phyloP scores from a whole-genome alignment of 2,113 vertebrate genomes.

The Theristicus caerulescens region DNA sequence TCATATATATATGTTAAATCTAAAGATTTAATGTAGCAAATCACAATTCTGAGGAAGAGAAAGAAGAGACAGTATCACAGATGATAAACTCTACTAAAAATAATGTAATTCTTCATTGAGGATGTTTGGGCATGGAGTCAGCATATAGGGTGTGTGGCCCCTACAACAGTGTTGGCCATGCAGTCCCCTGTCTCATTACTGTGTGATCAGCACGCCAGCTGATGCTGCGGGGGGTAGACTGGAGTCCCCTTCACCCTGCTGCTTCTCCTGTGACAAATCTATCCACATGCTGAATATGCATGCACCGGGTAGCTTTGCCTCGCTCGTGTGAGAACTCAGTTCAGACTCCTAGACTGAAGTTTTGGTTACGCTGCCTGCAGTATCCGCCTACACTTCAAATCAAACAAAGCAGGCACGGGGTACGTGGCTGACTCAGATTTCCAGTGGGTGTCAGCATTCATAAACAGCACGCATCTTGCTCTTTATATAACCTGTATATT shows the following conservation, averaged over 20 bases:
- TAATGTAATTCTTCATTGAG: neutral
- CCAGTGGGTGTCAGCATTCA: neutral
- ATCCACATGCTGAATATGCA: accelerated
- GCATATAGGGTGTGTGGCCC: accelerated
- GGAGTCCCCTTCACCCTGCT: accelerated
- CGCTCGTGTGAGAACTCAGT: accelerated
- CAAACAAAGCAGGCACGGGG: neutral
- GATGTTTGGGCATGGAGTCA: neutral
- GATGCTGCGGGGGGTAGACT: neutral
- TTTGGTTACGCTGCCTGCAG: neutral
- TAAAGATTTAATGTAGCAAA: neutral
- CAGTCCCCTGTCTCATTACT: neutral
- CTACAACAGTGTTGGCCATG: accelerated
- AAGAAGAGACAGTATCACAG: neutral
- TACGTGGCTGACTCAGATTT: accelerated
- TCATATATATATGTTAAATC: neutral
- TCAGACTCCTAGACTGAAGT: neutral
- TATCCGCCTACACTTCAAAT: neutral
- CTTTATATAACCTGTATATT: neutral
- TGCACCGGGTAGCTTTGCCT: neutral
- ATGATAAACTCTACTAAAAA: neutral
- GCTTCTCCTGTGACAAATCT: neutral
- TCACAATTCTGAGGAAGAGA: neutral
- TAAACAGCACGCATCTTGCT: neutral
- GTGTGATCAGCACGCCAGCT: too few species aligned